Evolutionary conservation across 2,113 vertebrate species (phyloP), one percentile per base, ranked within the genome.

Genomic region (Regulus satrapa): DNA sequence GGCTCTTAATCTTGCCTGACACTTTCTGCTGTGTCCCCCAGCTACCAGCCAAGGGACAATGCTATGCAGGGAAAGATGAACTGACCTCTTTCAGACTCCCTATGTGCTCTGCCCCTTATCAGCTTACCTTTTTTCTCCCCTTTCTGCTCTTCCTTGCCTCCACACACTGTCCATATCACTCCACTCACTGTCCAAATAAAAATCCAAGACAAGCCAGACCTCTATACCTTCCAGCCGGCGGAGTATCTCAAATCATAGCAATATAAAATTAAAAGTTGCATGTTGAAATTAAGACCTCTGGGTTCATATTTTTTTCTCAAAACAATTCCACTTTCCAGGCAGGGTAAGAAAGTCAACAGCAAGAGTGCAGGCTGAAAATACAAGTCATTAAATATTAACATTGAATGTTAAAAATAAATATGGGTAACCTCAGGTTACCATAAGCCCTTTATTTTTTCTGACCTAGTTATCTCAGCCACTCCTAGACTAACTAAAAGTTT

Each of bases 401-500:
- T 49, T 61, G 74, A 85, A 62, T 48, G 88, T 92, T 93, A 95
- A 97, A 96, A 93, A 95, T 89, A 92, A 94, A 90, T 51, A 88
- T 14, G 28, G 34, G 69, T 81, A 93, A 94, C 79, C 51, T 85
- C 67, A 77, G 91, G 73, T 95, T 76, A 78, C 40, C 3, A 5
- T 49, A 86, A 90, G 29, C 15, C 9, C 34, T 67, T 89, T 68
- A 11, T 68, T 90, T 83, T 82, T 85, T 82, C 73, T 94, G 93
- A 95, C 73, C 90, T 87, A 89, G 52, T 95, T 95, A 83, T 81
- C 68, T 84, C 68, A 87, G 61, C 34, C 17, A 36, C 40, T 88
- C 54, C 49, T 51, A 66, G 58, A 28, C 71, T 52, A 54, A 10
- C 4, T 2, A 32, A 83, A 73, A 71, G 18, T 87, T 88, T 94